Conservation (phyloP, 2,888 invertebrate species). For the Nipponacmea schrenckii region DNA sequence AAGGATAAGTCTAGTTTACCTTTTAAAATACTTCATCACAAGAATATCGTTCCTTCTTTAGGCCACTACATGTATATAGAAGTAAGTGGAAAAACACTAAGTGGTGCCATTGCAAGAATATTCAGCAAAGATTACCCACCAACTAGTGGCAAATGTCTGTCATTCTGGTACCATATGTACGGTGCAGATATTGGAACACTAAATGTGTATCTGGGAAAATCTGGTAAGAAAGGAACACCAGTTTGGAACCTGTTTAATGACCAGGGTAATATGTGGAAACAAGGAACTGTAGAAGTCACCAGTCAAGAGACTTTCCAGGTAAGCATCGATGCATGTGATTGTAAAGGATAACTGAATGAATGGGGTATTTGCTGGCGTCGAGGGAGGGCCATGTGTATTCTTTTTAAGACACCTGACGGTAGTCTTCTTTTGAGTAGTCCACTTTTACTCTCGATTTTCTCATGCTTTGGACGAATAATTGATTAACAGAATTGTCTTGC, state of each 20-base stretch:
- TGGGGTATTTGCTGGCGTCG: too few relatives aligned
- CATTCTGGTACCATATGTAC: conserved; percentile 53
- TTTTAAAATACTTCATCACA: too few relatives aligned
- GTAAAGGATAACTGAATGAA: too few relatives aligned
- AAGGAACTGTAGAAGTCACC: conserved; percentile 39
- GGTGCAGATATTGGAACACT: conserved; percentile 32
- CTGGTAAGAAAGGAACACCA: neutral
- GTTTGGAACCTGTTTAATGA: conserved; percentile 45
- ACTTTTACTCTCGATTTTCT: too few relatives aligned
- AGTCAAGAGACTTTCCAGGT: conserved; percentile 24
- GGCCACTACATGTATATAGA: conserved; percentile 44
- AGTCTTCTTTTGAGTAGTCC: too few relatives aligned
- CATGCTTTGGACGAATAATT: too few relatives aligned
- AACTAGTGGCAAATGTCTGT: conserved; percentile 38
- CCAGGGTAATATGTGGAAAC: conserved; percentile 50
- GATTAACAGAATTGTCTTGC: too few relatives aligned
- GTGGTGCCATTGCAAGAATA: conserved; percentile 71
- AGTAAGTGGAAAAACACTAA: conserved; percentile 71
- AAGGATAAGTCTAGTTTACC: too few relatives aligned
- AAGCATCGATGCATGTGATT: neutral
- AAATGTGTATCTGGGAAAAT: conserved; percentile 3
- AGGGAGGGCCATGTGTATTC: too few relatives aligned
- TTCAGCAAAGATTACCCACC: conserved; percentile 29
- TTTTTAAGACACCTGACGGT: too few relatives aligned
- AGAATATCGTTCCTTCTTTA: conserved; percentile 11